Conservation (phyloP, 2,797 vertebrate genomes). For the Protosalanx chinensis region DNA sequence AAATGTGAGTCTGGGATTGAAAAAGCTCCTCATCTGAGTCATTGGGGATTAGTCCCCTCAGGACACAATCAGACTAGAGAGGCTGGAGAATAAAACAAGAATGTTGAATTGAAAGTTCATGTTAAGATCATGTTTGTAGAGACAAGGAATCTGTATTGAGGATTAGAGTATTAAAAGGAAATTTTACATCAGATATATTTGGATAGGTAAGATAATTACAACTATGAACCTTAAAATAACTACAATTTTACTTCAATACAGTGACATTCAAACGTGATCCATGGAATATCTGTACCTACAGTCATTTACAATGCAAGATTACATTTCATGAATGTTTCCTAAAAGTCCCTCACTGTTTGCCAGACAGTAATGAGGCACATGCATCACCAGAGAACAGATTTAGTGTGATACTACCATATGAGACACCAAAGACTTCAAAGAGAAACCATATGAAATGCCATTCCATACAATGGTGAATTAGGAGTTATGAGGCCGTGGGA, state of each 20-base stretch:
- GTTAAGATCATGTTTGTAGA: too few relatives aligned
- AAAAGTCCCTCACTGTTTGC: background rate
- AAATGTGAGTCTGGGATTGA: constrained; percentile 21
- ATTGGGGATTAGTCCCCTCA: background rate
- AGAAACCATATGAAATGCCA: background rate
- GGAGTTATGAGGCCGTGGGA: constrained; percentile 30
- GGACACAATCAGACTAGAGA: constrained; percentile 7
- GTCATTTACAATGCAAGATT: background rate
- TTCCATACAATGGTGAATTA: constrained; percentile 18
- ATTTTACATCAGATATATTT: too few relatives aligned
- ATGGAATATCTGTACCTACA: too few relatives aligned
- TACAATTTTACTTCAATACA: too few relatives aligned
- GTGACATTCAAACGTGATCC: too few relatives aligned
- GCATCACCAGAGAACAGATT: background rate
- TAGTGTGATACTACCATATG: background rate
- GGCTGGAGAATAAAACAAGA: constrained; percentile 15
- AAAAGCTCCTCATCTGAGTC: constrained; percentile 27
- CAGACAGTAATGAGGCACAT: background rate
- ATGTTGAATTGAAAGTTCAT: background rate
- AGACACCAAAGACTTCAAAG: too few relatives aligned
- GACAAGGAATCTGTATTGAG: too few relatives aligned
- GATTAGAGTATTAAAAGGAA: too few relatives aligned
- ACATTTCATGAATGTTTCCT: background rate
- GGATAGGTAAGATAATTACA: too few relatives aligned
- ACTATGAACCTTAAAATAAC: too few relatives aligned